These are phyloP conservation scores for Channallabes apus DNA, from an alignment of 2,797 vertebrate species.

Conservation along the genomic window DNA sequence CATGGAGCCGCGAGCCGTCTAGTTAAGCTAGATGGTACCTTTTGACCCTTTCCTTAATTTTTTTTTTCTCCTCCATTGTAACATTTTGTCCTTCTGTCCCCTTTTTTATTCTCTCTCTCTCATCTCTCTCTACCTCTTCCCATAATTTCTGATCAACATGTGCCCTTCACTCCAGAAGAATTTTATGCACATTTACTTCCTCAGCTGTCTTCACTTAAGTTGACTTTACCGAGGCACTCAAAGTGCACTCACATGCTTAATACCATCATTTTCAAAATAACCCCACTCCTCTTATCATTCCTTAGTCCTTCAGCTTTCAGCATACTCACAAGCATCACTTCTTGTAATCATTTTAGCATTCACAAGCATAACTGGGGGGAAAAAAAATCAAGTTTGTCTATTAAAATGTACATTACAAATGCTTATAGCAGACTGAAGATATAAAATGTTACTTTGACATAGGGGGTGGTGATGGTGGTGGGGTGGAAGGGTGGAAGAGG, in stretches of 20 bases:
- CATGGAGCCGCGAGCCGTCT: not conserved
- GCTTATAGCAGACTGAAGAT: not conserved
- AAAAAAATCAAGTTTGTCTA: not conserved
- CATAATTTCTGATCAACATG: conserved; percentile 6
- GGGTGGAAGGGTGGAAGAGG: no score
- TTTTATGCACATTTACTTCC: conserved; percentile 1
- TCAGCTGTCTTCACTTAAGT: not conserved
- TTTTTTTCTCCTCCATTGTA: conserved; percentile 12
- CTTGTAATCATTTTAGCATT: not conserved
- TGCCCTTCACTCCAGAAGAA: conserved; percentile 20
- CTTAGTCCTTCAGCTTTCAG: not conserved
- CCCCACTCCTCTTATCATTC: not conserved
- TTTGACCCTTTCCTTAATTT: not conserved
- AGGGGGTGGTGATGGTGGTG: no score
- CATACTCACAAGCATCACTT: not conserved
- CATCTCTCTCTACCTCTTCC: conserved; percentile 47
- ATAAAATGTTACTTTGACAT: not conserved
- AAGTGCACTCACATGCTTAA: conserved; percentile 3
- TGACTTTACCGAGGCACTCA: not conserved
- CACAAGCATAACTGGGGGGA: not conserved
- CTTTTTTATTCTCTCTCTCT: conserved; percentile 54
- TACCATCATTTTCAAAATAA: conserved; percentile 25
- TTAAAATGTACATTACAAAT: no score
- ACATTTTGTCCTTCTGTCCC: conserved; percentile 3
- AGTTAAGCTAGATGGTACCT: not conserved